Conservation (phyloP, 2,888 invertebrate species). For the Cryptosula pallasiana region DNA sequence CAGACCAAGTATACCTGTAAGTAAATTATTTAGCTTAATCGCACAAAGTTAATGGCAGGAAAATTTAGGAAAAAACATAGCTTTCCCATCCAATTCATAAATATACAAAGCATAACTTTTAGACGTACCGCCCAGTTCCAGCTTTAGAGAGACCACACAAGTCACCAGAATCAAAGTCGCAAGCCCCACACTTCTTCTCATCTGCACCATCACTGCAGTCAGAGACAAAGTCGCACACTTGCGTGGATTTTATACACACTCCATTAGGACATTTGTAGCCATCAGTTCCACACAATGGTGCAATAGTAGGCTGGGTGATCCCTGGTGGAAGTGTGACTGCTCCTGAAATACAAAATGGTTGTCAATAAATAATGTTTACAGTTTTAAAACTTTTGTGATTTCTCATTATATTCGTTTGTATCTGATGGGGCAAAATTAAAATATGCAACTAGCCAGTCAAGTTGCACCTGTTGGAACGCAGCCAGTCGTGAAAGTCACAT, state of each 20-base stretch:
- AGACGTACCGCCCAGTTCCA: not conserved
- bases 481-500: conserved; percentile 40
- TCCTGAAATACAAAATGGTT: no score
- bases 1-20: not conserved
- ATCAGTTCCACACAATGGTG: conserved; percentile 24
- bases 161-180: conserved; percentile 17
- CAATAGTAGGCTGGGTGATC: conserved; percentile 6
- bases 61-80: not conserved
- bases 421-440: no score
- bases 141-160: conserved; percentile 14
- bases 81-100: no score
- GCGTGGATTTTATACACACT: not conserved
- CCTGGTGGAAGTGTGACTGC: not conserved
- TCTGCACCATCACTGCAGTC: conserved; percentile 40
- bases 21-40: not conserved
- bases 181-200: conserved; percentile 38
- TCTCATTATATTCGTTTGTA: no score
- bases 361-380: no score
- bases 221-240: conserved; percentile 10
- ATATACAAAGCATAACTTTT: no score
- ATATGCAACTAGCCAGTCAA: no score
- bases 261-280: conserved; percentile 11
- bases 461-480: conserved; percentile 34
- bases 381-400: no score
- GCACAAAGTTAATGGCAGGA: not conserved